Conservation (phyloP, 2,888 invertebrate genomes). For the Tenodera sinensis region DNA sequence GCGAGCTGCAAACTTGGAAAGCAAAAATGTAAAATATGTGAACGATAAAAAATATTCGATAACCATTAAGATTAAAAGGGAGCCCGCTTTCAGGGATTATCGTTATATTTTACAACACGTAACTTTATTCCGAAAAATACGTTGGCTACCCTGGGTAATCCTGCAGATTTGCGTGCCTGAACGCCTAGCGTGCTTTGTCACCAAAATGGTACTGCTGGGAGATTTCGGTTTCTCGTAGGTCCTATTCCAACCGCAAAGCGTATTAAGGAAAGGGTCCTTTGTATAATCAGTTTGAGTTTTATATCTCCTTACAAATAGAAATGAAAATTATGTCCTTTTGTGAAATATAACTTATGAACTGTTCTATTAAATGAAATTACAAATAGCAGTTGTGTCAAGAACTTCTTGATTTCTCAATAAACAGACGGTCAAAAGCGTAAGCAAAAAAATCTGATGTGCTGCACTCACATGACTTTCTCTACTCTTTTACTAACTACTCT, state of each 20-base stretch:
- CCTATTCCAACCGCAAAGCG: neutral
- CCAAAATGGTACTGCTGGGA: neutral
- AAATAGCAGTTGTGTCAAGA: no score
- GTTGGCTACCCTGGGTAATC: neutral
- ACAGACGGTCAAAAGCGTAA: no score
- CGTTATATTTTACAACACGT: neutral
- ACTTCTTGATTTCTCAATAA: no score
- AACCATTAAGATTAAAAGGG: neutral
- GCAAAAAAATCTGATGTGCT: no score
- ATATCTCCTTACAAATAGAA: no score
- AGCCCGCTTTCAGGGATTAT: neutral
- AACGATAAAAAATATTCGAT: neutral
- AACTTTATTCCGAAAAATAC: neutral
- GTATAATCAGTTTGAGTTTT: no score
- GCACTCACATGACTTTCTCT: no score
- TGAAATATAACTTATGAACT: no score
- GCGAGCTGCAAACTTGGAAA: neutral
- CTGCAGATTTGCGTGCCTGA: neutral
- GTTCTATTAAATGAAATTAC: no score
- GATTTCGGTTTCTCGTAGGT: neutral
- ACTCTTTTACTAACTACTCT: no score
- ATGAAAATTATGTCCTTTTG: no score
- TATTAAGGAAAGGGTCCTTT: no score
- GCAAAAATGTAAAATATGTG: neutral
- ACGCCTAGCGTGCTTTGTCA: neutral